Evolutionary conservation across 1,140 invertebrate genomes (phyloP).

Genomic region (Drosophila kikkawai): DNA sequence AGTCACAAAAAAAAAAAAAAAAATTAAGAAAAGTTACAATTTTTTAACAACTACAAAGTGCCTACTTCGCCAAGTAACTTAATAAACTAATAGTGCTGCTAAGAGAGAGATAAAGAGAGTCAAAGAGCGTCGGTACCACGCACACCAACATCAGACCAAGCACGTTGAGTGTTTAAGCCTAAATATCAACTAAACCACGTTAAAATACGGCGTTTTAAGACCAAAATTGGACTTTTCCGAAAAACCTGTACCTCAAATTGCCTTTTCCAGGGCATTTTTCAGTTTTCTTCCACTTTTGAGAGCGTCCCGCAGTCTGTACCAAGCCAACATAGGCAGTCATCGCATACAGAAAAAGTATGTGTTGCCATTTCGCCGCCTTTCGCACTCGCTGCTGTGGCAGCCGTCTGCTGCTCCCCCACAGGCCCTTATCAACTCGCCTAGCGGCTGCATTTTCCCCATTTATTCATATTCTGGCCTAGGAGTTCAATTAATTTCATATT

Average conservation of each 20-base stretch:
- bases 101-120: not conserved
- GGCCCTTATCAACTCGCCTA: not conserved
- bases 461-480: slow-evolving; percentile 1
- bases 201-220: not conserved
- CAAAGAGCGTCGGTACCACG: not conserved
- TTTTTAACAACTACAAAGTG: slow-evolving; percentile 35
- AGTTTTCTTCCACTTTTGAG: slow-evolving; percentile 46
- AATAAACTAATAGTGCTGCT: not conserved
- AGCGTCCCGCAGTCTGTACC: slow-evolving; percentile 59
- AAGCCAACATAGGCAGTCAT: slow-evolving; percentile 34
- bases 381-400: slow-evolving; percentile 34
- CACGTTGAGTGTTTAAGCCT: slow-evolving; percentile 9
- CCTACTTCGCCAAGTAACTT: not conserved
- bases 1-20: not conserved
- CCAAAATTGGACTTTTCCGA: slow-evolving; percentile 26
- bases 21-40: slow-evolving; percentile 3
- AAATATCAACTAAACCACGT: slow-evolving; percentile 19
- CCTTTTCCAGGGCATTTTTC: slow-evolving; percentile 14
- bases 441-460: slow-evolving; percentile 10
- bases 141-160: not conserved
- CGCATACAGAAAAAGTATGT: slow-evolving; percentile 76
- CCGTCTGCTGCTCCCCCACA: slow-evolving; percentile 12
- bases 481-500: slow-evolving; percentile 45
- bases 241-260: slow-evolving; percentile 17
- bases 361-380: slow-evolving; percentile 71